A percentile compares a stretch with the other conserved stretches of the same genome.
Conservation (phyloP, 2,888 invertebrate genomes). For the Ommatoiulus sabulosus region DNA sequence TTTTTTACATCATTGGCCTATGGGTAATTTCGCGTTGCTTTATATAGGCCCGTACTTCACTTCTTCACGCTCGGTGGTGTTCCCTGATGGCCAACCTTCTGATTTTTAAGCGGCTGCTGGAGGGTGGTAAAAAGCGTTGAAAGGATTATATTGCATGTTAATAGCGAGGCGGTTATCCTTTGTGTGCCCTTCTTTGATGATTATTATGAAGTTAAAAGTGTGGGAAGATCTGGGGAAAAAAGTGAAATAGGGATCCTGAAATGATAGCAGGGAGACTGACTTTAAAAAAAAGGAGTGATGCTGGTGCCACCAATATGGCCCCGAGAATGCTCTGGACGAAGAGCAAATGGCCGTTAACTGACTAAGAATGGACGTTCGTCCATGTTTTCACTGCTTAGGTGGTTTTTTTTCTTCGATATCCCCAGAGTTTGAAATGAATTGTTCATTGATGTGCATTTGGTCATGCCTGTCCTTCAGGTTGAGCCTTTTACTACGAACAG, state of each 20-base stretch:
- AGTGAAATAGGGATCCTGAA: slow-evolving; percentile 17
- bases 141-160: slow-evolving; percentile 43
- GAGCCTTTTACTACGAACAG: slow-evolving; percentile 21
- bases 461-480: slow-evolving; percentile 49
- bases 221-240: slow-evolving; percentile 29
- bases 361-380: slow-evolving; percentile 35
- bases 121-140: slow-evolving; percentile 36
- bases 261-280: slow-evolving; percentile 8
- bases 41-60: not conserved
- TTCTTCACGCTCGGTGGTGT: slow-evolving; percentile 3
- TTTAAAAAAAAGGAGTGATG: not conserved
- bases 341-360: slow-evolving; percentile 28
- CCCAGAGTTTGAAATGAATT: slow-evolving; percentile 49
- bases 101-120: slow-evolving; percentile 1
- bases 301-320: slow-evolving; percentile 38
- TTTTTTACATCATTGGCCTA: not conserved
- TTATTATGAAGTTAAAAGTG: slow-evolving; percentile 36
- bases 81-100: not conserved
- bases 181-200: slow-evolving; percentile 36
- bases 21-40: not conserved
- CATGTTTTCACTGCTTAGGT: not conserved
- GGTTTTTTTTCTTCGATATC: slow-evolving; percentile 7
- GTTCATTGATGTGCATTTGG: slow-evolving; percentile 50
- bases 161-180: slow-evolving; percentile 43
- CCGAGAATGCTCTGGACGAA: not conserved